phyloP scores from a whole-genome alignment of 1,140 invertebrate genomes.

The Psilanteris sp. region DNA sequence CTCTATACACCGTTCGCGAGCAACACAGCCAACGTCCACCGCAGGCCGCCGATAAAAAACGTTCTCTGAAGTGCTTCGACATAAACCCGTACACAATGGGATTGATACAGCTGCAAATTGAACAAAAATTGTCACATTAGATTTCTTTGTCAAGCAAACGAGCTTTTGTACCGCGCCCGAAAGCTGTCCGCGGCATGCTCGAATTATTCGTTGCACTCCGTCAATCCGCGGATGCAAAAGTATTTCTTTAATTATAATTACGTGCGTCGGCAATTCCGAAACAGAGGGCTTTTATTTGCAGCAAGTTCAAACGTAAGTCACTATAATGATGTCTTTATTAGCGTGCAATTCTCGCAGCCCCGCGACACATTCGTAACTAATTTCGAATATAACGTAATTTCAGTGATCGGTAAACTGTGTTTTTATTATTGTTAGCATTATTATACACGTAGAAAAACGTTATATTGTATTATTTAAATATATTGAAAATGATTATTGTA shows the following conservation, averaged over 20 bases:
- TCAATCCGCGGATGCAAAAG: background rate
- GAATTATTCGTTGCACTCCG: constrained; percentile 4
- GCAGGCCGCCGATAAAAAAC: constrained; percentile 78
- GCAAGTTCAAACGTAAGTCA: too few relatives aligned
- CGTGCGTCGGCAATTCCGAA: too few relatives aligned
- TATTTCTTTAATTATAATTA: constrained; percentile 11
- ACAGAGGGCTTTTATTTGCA: too few relatives aligned
- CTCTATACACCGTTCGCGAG: constrained; percentile 61
- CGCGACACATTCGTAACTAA: too few relatives aligned
- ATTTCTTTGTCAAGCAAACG: constrained; percentile 26
- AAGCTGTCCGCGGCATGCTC: constrained; percentile 8
- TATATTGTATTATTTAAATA: too few relatives aligned
- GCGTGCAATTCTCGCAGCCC: too few relatives aligned
- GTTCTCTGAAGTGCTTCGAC: constrained; percentile 88
- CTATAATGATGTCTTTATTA: too few relatives aligned
- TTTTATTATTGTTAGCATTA: too few relatives aligned
- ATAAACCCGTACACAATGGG: constrained; percentile 90
- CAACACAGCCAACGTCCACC: constrained; percentile 74
- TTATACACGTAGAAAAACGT: too few relatives aligned
- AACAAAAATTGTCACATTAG: constrained; percentile 32
- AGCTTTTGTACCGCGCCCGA: constrained; percentile 4
- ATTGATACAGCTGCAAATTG: constrained; percentile 84
- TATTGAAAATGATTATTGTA: too few relatives aligned
- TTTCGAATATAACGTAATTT: too few relatives aligned
- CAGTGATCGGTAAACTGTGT: too few relatives aligned